These are phyloP conservation scores for Sipha maydis DNA, from an alignment of 2,888 invertebrate genomes.

Conservation along the genomic window DNA sequence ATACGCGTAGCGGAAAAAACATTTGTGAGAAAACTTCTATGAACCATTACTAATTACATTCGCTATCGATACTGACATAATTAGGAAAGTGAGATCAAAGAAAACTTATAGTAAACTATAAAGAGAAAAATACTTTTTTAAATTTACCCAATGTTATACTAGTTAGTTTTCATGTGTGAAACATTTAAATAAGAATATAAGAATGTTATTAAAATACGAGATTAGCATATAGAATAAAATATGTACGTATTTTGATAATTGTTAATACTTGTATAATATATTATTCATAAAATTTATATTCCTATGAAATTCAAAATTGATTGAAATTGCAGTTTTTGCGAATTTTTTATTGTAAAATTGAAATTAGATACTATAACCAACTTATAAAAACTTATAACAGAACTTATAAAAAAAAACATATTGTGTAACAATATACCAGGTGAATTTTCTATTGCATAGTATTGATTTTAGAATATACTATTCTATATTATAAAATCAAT, in stretches of 20 bases:
- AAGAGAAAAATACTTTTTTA: conserved; percentile 32
- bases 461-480: too few relatives aligned
- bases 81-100: conserved; percentile 50
- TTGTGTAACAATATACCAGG: too few relatives aligned
- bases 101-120: conserved; percentile 5
- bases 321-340: neutral
- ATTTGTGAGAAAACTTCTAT: conserved; percentile 31
- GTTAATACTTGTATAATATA: neutral
- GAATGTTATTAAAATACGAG: conserved; percentile 1
- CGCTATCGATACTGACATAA: conserved; percentile 49
- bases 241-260: neutral
- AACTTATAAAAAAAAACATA: too few relatives aligned
- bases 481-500: too few relatives aligned
- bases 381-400: neutral
- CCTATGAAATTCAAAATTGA: neutral
- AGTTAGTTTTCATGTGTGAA: neutral
- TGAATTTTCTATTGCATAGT: too few relatives aligned
- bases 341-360: neutral
- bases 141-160: neutral
- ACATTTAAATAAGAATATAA: neutral
- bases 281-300: neutral
- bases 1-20: conserved; percentile 24
- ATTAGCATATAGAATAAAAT: neutral
- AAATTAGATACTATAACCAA: neutral
- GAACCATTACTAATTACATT: conserved; percentile 57